Base-by-base conservation (phyloP, 2,797 vertebrate species). In the Enteromius treurensis region DNA sequence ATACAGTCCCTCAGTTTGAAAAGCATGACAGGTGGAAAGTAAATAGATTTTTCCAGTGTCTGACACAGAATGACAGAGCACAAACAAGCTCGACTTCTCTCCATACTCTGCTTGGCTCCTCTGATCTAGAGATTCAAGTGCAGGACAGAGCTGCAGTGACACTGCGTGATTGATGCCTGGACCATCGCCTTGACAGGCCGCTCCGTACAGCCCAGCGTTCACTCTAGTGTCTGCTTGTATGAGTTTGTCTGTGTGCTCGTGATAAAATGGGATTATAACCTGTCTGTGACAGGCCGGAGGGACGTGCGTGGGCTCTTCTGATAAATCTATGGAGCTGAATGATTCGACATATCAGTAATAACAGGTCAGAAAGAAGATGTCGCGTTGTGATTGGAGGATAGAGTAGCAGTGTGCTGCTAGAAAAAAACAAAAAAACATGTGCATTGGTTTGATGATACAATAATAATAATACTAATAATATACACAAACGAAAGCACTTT, bases 191-290 rank as follows among this genome's bases (percentile, higher is more conserved):
- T 83, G 82, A 87, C 86, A 86, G 26, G 71, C 40, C 32, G 74
- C 79, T 69, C 45, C 74, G 26, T 80, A 77, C 65, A 77, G 17
- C 13, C 7, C 51, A 29, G 53, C 40, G 45, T 58, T 68, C 23
- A 49, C 81, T 70, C 71, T 67, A 23, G 26, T 78, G 23, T 70
- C 26, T 60, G 42, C 71, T 53, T 76, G 62, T 55, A 14, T 53
- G 11, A 78, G 40, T 21, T 15, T 65, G 69, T 79, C 58, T 76
- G 86, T 65, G 74, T 40, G 71, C 73, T 76, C 73, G 76, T 80
- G 86, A 85, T 85, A 77, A 80, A 87, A 77, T 79, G 77, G 75
- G 80, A 81, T 89, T 87, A 84, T 23, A 26, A 79, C 60, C 60
- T 34, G 19, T 80, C 73, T 47, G 47, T 55, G 75, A 32, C 74